Evolutionary conservation across 2,888 invertebrate genomes (phyloP), one percentile per base, ranked within the genome.

Genomic region (Polia nebulosa): DNA sequence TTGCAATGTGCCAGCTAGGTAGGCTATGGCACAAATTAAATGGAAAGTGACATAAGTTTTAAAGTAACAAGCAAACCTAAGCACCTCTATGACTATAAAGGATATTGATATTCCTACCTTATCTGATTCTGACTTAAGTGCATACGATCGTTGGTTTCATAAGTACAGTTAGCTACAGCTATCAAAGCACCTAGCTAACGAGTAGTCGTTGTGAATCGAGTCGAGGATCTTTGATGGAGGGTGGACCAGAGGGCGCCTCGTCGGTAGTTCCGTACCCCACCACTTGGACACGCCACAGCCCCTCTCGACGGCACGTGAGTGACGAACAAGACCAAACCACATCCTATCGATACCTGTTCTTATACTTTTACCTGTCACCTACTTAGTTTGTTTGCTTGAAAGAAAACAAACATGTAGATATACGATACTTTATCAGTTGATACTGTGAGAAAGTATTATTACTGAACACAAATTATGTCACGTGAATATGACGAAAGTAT

Each of bases 201-300:
- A 84, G 78, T 80, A 82, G 81, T 81, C 85, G 76, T 84, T 86
- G 80, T 78, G 77, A 84, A 86, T 85, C 75, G 84, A 87, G 85
- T 84, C 80, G 81, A 91, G 93, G 88, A 91, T 88, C 77, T 88
- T 90, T 85, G 85, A 89, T 86, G 80, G 82, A 90, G 92, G 91
- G 90, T 87, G 85, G 82, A 83, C 83, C 70, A 83, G 64, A 81
- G 74, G 79, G 81, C 59, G 81, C 79, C 79, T 72, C 76, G 60
- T 78, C 81, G 65, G 78, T 82, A 85, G 86, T 86, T 78, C 81
- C 68, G 78, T 81, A 85, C 86, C 86, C 89, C 85, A 78, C 90
- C 90, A 93, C 94, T 94, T 93, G 89, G 90, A 88, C 94, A 94
- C 93, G 94, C 86, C 87, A 91, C 89, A 83, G 84, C 88, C 85